Conservation (phyloP, 2,113 vertebrate species). For the cattle (Bos taurus) region DNA sequence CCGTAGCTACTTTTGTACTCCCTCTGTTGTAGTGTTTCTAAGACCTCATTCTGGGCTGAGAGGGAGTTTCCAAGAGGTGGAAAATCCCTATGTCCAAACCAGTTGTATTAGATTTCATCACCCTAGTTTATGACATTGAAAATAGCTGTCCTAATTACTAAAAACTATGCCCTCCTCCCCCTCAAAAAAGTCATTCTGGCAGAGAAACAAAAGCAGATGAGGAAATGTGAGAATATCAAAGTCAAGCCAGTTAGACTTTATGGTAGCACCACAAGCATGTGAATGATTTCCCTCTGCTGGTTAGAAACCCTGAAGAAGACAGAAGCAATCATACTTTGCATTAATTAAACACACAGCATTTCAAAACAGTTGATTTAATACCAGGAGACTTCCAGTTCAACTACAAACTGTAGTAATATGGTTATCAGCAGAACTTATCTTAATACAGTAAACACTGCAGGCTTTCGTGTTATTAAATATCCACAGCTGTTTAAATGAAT, state of each 20-base stretch:
- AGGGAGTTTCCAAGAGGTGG: constrained; percentile 47
- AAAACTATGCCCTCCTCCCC: not conserved
- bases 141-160: constrained; percentile 46
- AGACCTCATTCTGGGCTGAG: not conserved
- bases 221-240: constrained; percentile 19
- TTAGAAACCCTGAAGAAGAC: not conserved
- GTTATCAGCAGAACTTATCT: not conserved
- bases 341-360: not conserved
- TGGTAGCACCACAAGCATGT: not conserved
- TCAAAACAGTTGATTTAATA: constrained; percentile 19
- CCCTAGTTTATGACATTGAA: not conserved
- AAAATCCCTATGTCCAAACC: constrained; percentile 35
- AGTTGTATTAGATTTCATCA: constrained; percentile 39
- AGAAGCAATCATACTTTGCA: not conserved
- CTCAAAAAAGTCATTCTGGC: not conserved
- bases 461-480: constrained; percentile 15
- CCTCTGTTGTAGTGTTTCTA: not conserved
- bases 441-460: constrained; percentile 7
- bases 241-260: not conserved
- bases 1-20: not conserved
- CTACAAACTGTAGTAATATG: not conserved
- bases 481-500: not conserved
- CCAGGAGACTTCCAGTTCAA: not conserved
- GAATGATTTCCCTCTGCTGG: not conserved
- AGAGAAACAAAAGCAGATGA: constrained; percentile 16